Evolutionary conservation across 2,113 vertebrate species (phyloP), one percentile per base, ranked within the genome.

Genomic region (Xiphorhynchus elegans): DNA sequence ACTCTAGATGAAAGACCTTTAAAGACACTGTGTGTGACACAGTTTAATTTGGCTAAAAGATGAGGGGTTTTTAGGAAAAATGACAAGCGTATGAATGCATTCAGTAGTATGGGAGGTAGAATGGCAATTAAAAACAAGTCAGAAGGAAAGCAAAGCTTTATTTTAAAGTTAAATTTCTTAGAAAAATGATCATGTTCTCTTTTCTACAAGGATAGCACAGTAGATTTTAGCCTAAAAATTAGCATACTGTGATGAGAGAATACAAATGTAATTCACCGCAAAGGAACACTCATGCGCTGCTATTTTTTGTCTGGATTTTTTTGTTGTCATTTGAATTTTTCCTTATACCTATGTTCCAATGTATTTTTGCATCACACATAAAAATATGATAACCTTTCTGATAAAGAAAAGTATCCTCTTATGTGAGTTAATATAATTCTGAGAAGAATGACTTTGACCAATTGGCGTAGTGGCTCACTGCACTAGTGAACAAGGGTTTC

Each of bases 401-500:
- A 94, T 91, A 93, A 75, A 92, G 91, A 76, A 26, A 55, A 52
- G 50, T 58, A 69, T 68, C 46, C 89, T 89, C 70, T 85, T 94
- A 40, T 77, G 80, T 28, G 81, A 93, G 95, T 92, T 96, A 95
- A 97, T 96, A 81, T 91, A 95, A 95, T 96, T 96, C 95, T 66
- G 93, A 94, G 88, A 96, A 97, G 94, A 97, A 94, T 93, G 84
- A 87, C 87, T 96, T 81, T 81, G 94, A 89, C 96, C 96, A 96
- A 94, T 89, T 80, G 91, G 91, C 0, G 90, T 84, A 95, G 96
- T 96, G 97, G 91, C 91, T 97, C 84, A 97, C 95, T 73, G 96
- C 96, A 96, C 97, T 96, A 68, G 78, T 97, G 96, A 97, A 56
- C 96, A 95, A 84, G 88, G 68, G 35, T 96, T 96, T 94, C 95